phyloP scores from a whole-genome alignment of 2,113 vertebrate genomes.

The Melanotaenia duboulayi region DNA sequence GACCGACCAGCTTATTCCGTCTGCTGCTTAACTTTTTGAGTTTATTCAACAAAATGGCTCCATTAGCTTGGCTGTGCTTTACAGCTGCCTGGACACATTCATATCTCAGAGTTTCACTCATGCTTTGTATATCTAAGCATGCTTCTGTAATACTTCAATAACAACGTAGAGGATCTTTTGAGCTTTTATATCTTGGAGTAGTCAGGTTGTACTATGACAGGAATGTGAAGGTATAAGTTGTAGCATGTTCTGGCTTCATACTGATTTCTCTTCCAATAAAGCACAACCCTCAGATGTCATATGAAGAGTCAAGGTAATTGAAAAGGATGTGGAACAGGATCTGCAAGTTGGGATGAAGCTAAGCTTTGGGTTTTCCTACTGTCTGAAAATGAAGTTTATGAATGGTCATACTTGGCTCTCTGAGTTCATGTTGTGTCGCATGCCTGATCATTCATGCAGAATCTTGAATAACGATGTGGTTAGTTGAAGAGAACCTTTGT shows the following conservation, averaged over 20 bases:
- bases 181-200: conserved; percentile 49
- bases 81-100: not conserved
- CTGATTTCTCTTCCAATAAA: conserved; percentile 55
- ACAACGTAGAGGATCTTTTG: conserved; percentile 60
- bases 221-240: conserved; percentile 76
- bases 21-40: not conserved
- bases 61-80: not conserved
- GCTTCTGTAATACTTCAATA: conserved; percentile 26
- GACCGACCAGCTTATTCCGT: not conserved
- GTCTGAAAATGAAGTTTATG: conserved; percentile 16
- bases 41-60: not conserved
- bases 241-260: conserved; percentile 60
- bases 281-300: conserved; percentile 28
- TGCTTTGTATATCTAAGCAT: conserved; percentile 15
- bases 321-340: conserved; percentile 30
- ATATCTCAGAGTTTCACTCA: not conserved
- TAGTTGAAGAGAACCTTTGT: conserved; percentile 68
- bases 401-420: conserved; percentile 40
- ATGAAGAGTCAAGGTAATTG: conserved; percentile 44
- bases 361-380: not conserved
- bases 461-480: conserved; percentile 63
- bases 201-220: conserved; percentile 69
- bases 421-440: conserved; percentile 42
- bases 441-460: conserved; percentile 53
- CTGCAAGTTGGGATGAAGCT: not conserved